A percentile compares a stretch with the other conserved stretches of the same genome.
These are phyloP conservation scores for Apis florea DNA, from an alignment of 1,140 invertebrate genomes.

Conservation along the genomic window DNA sequence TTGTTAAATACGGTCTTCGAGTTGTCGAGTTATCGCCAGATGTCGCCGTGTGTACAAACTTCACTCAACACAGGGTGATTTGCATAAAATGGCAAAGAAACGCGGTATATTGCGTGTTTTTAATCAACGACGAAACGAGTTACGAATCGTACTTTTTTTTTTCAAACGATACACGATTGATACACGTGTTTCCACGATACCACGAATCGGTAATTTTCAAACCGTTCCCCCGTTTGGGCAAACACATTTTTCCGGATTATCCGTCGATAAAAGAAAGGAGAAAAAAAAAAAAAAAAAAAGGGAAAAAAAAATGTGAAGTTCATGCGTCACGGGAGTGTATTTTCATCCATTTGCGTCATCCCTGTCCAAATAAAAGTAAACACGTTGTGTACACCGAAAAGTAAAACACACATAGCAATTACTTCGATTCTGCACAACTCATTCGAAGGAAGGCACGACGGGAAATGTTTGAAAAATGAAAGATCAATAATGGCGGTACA, in stretches of 20 bases:
- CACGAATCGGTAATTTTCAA: not conserved
- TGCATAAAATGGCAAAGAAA: slow-evolving; percentile 63
- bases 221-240: not conserved
- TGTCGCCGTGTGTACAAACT: slow-evolving; percentile 45
- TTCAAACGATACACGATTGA: not conserved
- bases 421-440: not conserved
- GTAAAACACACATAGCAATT: not conserved
- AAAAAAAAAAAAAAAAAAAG: not conserved
- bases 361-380: not conserved
- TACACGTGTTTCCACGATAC: not conserved
- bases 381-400: not conserved
- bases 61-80: slow-evolving; percentile 18
- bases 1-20: not conserved
- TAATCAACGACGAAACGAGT: too few species aligned
- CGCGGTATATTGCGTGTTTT: not conserved
- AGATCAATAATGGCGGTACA: not conserved
- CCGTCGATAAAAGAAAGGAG: not conserved
- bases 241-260: slow-evolving; percentile 7
- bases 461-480: not conserved
- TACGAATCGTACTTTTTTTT: not conserved
- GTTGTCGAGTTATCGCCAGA: slow-evolving; percentile 33
- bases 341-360: slow-evolving; percentile 5
- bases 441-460: not conserved
- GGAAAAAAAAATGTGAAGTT: not conserved
- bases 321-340: not conserved